A percentile compares a stretch with the other conserved stretches of the same genome.
Evolutionary conservation across 2,797 vertebrate genomes (phyloP).

Genomic region (Bovichtus diacanthus): DNA sequence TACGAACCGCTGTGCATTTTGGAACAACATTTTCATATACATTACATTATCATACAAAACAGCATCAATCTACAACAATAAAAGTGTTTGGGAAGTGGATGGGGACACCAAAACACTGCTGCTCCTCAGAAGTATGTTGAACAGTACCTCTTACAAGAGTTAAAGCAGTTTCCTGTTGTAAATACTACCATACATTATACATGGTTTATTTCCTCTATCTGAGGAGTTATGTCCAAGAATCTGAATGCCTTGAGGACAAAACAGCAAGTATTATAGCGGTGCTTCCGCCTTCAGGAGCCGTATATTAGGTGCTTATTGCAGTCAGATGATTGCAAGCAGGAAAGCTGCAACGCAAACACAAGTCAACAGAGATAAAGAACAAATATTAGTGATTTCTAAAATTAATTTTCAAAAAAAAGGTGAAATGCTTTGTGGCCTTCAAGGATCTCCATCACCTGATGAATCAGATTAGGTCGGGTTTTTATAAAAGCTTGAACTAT

Average conservation of each 20-base stretch:
- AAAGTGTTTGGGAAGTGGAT: neutral
- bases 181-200: neutral
- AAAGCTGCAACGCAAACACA: slow-evolving; percentile 13
- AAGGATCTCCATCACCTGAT: slow-evolving; percentile 9
- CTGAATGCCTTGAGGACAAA: neutral
- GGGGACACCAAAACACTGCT: neutral
- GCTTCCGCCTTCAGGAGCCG: slow-evolving; percentile 7
- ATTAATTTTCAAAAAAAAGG: slow-evolving; percentile 8
- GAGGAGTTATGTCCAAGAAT: neutral
- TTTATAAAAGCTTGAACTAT: slow-evolving; percentile 44
- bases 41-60: slow-evolving; percentile 14
- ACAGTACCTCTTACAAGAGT: neutral
- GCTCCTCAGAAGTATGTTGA: neutral
- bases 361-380: slow-evolving; percentile 20
- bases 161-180: neutral
- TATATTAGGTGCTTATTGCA: neutral
- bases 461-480: slow-evolving; percentile 35
- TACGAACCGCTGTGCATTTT: slow-evolving; percentile 9
- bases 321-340: slow-evolving; percentile 9
- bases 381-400: neutral
- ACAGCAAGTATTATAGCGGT: slow-evolving; percentile 3
- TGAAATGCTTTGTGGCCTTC: slow-evolving; percentile 22
- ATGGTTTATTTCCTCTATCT: neutral
- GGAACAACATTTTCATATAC: neutral
- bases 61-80: slow-evolving; percentile 10